A percentile compares a stretch with the other conserved stretches of the same genome.
These are phyloP conservation scores for Leptonema lineaticorne DNA, from an alignment of 1,140 invertebrate species.

Conservation along the genomic window DNA sequence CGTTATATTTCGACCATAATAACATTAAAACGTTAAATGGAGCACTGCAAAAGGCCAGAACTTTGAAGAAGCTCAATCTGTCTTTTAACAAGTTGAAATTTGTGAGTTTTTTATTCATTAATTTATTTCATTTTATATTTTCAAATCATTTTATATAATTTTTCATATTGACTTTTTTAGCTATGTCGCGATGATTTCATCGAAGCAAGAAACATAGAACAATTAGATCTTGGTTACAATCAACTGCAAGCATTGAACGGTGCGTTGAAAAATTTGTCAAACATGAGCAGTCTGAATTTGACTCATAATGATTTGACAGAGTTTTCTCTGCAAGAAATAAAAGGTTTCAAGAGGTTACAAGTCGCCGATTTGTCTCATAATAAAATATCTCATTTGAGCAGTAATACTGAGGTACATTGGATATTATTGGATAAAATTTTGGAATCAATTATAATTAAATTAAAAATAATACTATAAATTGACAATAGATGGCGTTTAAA, in stretches of 20 bases:
- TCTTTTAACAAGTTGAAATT: slow-evolving; percentile 72
- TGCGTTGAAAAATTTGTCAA: slow-evolving; percentile 68
- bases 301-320: slow-evolving; percentile 73
- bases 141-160: not conserved
- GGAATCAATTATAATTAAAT: no score
- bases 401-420: slow-evolving; percentile 70
- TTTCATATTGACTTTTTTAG: slow-evolving; percentile 53
- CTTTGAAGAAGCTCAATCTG: slow-evolving; percentile 65
- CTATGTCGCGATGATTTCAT: slow-evolving; percentile 74
- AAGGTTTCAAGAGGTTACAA: slow-evolving; percentile 65
- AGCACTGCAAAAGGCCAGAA: slow-evolving; percentile 65
- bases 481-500: no score
- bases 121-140: not conserved
- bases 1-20: slow-evolving; percentile 70
- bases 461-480: no score
- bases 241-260: slow-evolving; percentile 68
- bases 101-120: slow-evolving; percentile 53
- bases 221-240: slow-evolving; percentile 70
- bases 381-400: slow-evolving; percentile 65
- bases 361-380: slow-evolving; percentile 75
- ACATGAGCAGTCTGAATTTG: slow-evolving; percentile 68
- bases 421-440: no score
- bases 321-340: slow-evolving; percentile 75
- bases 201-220: slow-evolving; percentile 64
- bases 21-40: slow-evolving; percentile 68